Base-by-base conservation (phyloP, 1,140 invertebrate species). In the Neotoxoptera formosana region DNA sequence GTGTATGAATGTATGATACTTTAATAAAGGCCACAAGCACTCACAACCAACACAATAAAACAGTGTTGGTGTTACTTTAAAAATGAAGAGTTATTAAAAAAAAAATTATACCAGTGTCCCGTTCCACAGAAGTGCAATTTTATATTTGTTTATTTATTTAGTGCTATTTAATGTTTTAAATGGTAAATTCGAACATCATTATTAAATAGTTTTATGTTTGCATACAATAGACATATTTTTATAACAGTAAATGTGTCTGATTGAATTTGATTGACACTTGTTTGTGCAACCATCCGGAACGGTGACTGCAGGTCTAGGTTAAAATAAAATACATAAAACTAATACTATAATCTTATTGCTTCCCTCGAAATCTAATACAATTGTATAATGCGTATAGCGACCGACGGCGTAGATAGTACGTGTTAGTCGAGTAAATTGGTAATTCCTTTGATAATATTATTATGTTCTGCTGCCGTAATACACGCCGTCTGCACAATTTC, bases 361-460 rank as follows among this genome's bases (percentile, higher is more conserved):
- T 76, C 30, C 60, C 60, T 76, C 60, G 17, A 17, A 76, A 76
- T 76, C 30, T 76, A 76, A 76, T 76, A 76, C 14, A 76, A 76
- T 76, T 76, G 60, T n/a, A n/a, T 34, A 76, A 76, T 76, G 14
- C 17, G 14, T 51, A 67, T 20, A n/a, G 60, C 30, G 60, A 76
- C 60, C 30, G 14, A 17, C 60, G 14, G 14, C 60, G n/a, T n/a
- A 76, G 14, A 76, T 34, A n/a, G 60, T 76, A 76, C 60, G 60
- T 76, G 60, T 76, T 76, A 76, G 60, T 17, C 60, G n/a, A 76
- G 60, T 17, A 76, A 76, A 76, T 76, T 76, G n/a, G 60, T 76
- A 76, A 76, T 76, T 76, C 60, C 60, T 76, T 76, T 76, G 60
- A 76, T 76, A 76, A 76, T n/a, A 67, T 30, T 30, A 67, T n/a